phyloP scores from a whole-genome alignment of 2,888 invertebrate genomes.

The Lordiphosa fenestrarum region DNA sequence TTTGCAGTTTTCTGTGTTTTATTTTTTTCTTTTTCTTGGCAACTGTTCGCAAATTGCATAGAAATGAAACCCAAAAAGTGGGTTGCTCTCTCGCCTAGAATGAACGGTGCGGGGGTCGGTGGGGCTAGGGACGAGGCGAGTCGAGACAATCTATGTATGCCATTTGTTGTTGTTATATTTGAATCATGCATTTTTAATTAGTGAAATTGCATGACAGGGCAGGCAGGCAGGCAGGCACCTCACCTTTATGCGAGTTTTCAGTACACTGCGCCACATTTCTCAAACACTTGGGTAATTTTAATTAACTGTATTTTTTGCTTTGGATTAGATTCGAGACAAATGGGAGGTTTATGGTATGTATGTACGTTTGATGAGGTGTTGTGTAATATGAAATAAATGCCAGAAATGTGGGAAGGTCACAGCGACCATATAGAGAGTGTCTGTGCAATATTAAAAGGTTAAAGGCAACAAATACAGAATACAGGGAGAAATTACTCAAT shows the following conservation, averaged over 20 bases:
- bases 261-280: constrained; percentile 55
- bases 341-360: not conserved
- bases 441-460: too few relatives aligned
- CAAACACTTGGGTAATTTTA: constrained; percentile 61
- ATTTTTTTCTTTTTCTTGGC: constrained; percentile 48
- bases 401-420: too few relatives aligned
- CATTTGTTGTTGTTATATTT: constrained; percentile 44
- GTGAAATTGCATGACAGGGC: constrained; percentile 57
- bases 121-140: not conserved
- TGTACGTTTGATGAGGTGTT: too few relatives aligned
- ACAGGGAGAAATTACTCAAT: too few relatives aligned
- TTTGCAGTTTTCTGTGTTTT: constrained; percentile 17
- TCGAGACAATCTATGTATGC: constrained; percentile 25
- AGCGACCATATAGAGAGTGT: too few relatives aligned
- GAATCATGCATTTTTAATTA: constrained; percentile 73
- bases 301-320: constrained; percentile 56
- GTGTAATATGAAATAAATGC: too few relatives aligned
- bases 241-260: constrained; percentile 54
- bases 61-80: constrained; percentile 53
- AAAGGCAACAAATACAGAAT: too few relatives aligned
- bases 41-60: constrained; percentile 61
- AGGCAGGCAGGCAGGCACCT: constrained; percentile 8
- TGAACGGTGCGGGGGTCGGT: constrained; percentile 31
- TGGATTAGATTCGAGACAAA: constrained; percentile 8
- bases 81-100: constrained; percentile 67